A percentile compares a stretch with the other conserved stretches of the same genome.
These are phyloP conservation scores for Strigamia crassipes DNA, from an alignment of 2,888 invertebrate genomes.

Conservation along the genomic window DNA sequence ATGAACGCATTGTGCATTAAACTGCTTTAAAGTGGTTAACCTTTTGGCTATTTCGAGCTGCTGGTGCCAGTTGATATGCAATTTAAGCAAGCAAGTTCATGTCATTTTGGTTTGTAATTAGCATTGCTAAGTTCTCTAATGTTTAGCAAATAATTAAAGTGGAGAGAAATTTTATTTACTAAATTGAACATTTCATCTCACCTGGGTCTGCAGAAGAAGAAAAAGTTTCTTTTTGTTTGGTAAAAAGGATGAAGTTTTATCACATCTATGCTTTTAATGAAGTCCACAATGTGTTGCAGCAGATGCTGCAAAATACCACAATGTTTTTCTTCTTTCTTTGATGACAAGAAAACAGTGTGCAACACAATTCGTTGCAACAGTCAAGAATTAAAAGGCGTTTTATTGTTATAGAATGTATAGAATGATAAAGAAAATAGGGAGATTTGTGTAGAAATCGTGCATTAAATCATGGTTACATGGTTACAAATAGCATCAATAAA, in stretches of 20 bases:
- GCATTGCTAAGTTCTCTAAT: neutral
- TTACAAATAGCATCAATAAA: neutral
- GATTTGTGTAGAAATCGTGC: neutral
- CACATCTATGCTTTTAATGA: neutral
- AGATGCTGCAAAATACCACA: neutral
- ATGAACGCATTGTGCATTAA: constrained; percentile 7
- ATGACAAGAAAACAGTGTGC: neutral
- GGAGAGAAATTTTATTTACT: neutral
- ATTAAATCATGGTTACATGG: neutral
- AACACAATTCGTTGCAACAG: neutral
- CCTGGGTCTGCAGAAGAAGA: no score
- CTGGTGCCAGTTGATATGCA: constrained; percentile 40
- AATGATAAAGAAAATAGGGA: neutral
- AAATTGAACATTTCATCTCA: neutral
- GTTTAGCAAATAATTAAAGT: neutral
- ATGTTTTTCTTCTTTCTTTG: neutral
- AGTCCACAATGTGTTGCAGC: neutral
- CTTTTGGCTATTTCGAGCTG: constrained; percentile 31
- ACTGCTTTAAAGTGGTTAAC: constrained; percentile 30
- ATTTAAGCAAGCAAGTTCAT: constrained; percentile 18
- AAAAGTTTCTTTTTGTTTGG: no score
- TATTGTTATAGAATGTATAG: no score
- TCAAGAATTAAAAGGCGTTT: no score
- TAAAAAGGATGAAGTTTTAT: neutral
- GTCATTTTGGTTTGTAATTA: constrained; percentile 8